Evolutionary conservation across 92 coral and sea anemone genomes (phyloP), one percentile per base, ranked within the genome.

Genomic region (Pocillopora grandis): DNA sequence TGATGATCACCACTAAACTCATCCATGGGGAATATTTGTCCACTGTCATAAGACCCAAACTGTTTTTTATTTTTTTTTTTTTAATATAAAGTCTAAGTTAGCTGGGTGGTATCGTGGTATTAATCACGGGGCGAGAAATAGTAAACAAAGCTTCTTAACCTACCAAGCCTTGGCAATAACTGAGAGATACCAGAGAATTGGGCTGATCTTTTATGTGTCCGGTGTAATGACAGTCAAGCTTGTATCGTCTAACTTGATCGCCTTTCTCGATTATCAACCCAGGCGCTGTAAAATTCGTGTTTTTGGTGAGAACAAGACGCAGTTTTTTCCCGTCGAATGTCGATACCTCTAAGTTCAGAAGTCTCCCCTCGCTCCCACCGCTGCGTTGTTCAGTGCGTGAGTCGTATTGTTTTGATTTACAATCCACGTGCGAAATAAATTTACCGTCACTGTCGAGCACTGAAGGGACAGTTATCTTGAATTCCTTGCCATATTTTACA

Each of bases 161-260:
- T 80, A 96, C 99, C 96, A 94, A 66, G 33, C 99, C 99, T 42
- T 90, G 91, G 72, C 99, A 96, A 66, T 84, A 92, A 84, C 99
- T 96, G 64, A 96, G 71, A 17, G 93, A 90, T 60, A 90, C 94
- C 57, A 87, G 65, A 62, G 96, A 94, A 78, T 83, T 88, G 48
- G 99, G 86, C 36, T 91, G 92, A 92, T 92, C 92, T 82, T 69
- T 86, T 49, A 96, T 90, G 73, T 83, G 76, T 71, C 99, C 99
- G 23, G 85, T 83, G 86, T 84, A 96, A 76, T 96, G 97, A 86
- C 99, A 96, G 84, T 76, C 79, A 61, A 76, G 85, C 77, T 82
- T 75, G 75, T 86, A 85, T 64, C 87, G 86, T 37, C 86, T 78
- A 10, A 87, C 76, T 67, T 84, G 72, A 60, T 82, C 88, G 31